Evolutionary conservation across 2,113 vertebrate genomes (phyloP).

Genomic region (Lynx canadensis): DNA sequence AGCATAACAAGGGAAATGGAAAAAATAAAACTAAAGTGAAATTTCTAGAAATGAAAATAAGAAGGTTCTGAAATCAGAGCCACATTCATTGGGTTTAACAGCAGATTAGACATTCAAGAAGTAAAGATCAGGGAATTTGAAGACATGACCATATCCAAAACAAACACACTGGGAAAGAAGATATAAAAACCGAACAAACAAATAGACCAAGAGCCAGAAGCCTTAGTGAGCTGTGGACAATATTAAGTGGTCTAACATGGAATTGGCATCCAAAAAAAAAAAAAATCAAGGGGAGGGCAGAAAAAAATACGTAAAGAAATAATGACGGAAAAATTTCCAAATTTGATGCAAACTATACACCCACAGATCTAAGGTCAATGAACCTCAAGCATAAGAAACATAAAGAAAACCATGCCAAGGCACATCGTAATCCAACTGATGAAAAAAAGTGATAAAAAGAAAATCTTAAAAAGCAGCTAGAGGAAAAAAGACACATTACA

Average conservation of each 20-base stretch:
- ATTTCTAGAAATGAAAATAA: slow-evolving; percentile 14
- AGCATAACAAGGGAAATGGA: not conserved
- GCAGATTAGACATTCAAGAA: not conserved
- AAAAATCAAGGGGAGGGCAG: not conserved
- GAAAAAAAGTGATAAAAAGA: not conserved
- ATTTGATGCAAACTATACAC: not conserved
- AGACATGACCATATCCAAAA: not conserved
- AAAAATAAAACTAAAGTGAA: not conserved
- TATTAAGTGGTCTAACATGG: not conserved
- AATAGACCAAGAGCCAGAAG: not conserved
- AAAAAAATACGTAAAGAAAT: not conserved
- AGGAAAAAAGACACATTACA: not conserved
- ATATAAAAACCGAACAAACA: not conserved
- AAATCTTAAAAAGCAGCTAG: not conserved
- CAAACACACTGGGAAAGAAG: not conserved
- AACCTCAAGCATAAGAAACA: not conserved
- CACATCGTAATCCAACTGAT: not conserved
- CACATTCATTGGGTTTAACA: not conserved
- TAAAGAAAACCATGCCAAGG: not conserved
- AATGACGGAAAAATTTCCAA: not conserved
- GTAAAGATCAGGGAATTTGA: not conserved
- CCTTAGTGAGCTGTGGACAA: not conserved
- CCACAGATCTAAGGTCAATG: not conserved
- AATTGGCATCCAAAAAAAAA: not conserved
- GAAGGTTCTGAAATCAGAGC: not conserved